Conservation (phyloP, 1,140 invertebrate genomes). For the Fopius arisanus region DNA sequence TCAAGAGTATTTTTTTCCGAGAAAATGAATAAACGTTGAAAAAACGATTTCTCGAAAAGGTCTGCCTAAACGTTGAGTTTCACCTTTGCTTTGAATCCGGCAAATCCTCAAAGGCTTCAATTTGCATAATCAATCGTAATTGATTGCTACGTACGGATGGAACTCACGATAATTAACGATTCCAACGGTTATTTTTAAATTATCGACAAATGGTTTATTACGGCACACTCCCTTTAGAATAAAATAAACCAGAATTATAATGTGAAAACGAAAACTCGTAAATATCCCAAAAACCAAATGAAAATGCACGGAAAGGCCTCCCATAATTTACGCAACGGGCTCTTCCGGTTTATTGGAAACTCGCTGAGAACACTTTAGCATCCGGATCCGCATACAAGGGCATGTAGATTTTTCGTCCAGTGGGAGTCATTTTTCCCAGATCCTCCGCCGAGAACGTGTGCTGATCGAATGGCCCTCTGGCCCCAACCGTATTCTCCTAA, state of each 20-base stretch:
- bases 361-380: neutral
- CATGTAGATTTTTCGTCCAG: slow-evolving; percentile 2
- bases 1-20: too few relatives aligned
- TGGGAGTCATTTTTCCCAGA: neutral
- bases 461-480: neutral
- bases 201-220: too few relatives aligned
- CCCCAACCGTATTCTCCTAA: neutral
- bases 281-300: neutral
- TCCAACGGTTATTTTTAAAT: too few relatives aligned
- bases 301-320: neutral
- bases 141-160: too few relatives aligned
- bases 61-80: too few relatives aligned
- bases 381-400: neutral
- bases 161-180: too few relatives aligned
- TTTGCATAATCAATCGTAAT: too few relatives aligned
- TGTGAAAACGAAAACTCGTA: neutral
- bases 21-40: too few relatives aligned
- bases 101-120: too few relatives aligned
- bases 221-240: too few relatives aligned
- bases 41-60: too few relatives aligned
- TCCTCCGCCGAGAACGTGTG: neutral
- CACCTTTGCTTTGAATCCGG: too few relatives aligned
- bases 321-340: neutral
- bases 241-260: neutral
- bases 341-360: neutral